phyloP scores from a whole-genome alignment of 2,113 vertebrate genomes.

The Perccottus glenii region DNA sequence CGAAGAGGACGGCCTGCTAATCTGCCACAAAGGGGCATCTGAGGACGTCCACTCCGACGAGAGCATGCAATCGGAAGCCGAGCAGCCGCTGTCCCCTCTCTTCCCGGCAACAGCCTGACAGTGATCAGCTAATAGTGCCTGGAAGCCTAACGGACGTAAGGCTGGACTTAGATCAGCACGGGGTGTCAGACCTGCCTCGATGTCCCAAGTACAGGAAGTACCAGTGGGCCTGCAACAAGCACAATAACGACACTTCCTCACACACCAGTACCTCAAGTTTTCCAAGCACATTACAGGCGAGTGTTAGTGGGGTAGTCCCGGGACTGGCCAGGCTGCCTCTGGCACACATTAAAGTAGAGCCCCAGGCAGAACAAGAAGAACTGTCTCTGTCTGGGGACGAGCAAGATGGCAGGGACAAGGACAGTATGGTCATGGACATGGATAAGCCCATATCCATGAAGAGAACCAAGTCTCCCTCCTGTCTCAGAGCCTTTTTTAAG shows the following conservation, averaged over 20 bases:
- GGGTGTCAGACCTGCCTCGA: conserved; percentile 84
- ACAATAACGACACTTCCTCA: conserved; percentile 93
- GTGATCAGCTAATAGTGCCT: conserved; percentile 80
- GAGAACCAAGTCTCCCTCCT: conserved; percentile 86
- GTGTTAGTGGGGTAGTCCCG: conserved; percentile 62
- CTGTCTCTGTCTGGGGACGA: conserved; percentile 93
- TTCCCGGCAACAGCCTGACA: conserved; percentile 80
- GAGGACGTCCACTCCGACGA: conserved; percentile 85
- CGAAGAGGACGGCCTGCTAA: conserved; percentile 88
- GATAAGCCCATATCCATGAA: conserved; percentile 83
- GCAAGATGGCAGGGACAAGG: conserved; percentile 85
- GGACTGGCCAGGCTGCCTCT: conserved; percentile 81
- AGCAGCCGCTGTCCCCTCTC: conserved; percentile 82
- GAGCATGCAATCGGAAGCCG: conserved; percentile 84
- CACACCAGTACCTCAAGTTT: conserved; percentile 99
- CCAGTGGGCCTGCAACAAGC: conserved; percentile 98
- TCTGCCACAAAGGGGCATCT: conserved; percentile 86
- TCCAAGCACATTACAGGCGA: conserved; percentile 93
- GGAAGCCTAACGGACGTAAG: conserved; percentile 77
- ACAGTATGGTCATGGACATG: conserved; percentile 88
- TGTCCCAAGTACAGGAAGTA: conserved; percentile 99
- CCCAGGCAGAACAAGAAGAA: conserved; percentile 86
- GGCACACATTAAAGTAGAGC: conserved; percentile 93
- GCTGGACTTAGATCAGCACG: conserved; percentile 86
- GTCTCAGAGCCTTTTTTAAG: conserved; percentile 88